Evolutionary conservation across 2,888 invertebrate genomes (phyloP), one percentile per base, ranked within the genome.

Genomic region (Ephialtes manifestator): DNA sequence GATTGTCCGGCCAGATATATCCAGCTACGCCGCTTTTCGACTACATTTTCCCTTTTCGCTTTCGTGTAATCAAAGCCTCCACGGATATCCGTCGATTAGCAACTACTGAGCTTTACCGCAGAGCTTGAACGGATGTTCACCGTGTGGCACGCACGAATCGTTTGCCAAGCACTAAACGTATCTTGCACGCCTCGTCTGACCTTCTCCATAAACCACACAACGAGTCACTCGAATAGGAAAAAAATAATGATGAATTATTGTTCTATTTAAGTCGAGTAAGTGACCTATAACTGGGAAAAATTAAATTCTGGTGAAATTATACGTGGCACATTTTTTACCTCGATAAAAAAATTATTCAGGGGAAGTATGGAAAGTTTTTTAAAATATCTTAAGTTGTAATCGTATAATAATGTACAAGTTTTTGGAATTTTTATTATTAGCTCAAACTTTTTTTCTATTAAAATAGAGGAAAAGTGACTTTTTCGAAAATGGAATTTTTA

Each of bases 51-150:
- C 39, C 63, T 15, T 3, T 63, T 68, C 68, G 46, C 68, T 46
- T 48, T 68, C 68, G 83, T 85, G 85, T 83, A 87, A 87, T 90
- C 87, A 87, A 89, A 71, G 75, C 77, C 74, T 81, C 60, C 87
- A 86, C 86, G 87, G 88, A 89, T 87, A 86, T 81, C 86, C 86
- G 86, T 84, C 88, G 86, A 89, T 88, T 84, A 87, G 81, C 76
- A 43, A 63, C 53, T 51, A 39, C 63, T 70, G 67, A 74, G 67
- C 58, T 72, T 72, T 18, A 28, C 71, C 13, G 8, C 39, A 13
- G 39, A 35, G 51, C 72, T 51, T 53, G 20, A 48, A 67, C 55
- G 74, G 67, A 81, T 72, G 65, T 58, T 81, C 55, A 35, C 28
- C 20, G 65, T 63, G 51, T 31, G 55, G 39, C 55, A 79, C 70